Evolutionary conservation across 92 coral and sea anemone species (phyloP).

Genomic region (Diadumene lineata): DNA sequence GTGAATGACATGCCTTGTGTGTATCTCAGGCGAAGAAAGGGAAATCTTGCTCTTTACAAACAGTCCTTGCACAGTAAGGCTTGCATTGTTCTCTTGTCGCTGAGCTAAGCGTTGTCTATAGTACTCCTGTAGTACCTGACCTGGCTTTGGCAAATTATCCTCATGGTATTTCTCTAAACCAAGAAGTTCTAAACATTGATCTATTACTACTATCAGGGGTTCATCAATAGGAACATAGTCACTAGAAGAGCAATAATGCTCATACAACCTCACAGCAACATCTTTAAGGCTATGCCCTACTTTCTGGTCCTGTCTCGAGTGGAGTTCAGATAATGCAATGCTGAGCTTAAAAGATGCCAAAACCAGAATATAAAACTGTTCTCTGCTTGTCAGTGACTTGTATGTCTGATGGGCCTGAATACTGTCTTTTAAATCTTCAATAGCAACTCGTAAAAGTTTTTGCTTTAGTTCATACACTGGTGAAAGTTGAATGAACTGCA

Average conservation of each 20-base stretch:
- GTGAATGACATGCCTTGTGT: not conserved
- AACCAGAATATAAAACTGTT: constrained; percentile 77
- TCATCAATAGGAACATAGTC: constrained; percentile 52
- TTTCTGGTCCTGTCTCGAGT: constrained; percentile 18
- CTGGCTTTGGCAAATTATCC: constrained; percentile 35
- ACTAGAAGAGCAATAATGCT: constrained; percentile 78
- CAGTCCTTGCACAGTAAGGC: constrained; percentile 4
- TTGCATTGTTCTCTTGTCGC: constrained; percentile 5
- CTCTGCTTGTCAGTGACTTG: constrained; percentile 84
- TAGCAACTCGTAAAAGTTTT: constrained; percentile 47
- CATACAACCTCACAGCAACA: constrained; percentile 63
- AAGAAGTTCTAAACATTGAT: constrained; percentile 40
- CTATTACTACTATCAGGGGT: constrained; percentile 32
- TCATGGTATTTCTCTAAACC: constrained; percentile 43
- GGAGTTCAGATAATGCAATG: constrained; percentile 37
- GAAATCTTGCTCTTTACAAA: not conserved
- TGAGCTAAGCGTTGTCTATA: not conserved
- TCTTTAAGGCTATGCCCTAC: constrained; percentile 38
- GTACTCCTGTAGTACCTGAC: constrained; percentile 11
- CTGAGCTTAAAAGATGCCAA: constrained; percentile 74
- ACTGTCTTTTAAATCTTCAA: constrained; percentile 82
- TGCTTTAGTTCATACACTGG: constrained; percentile 39
- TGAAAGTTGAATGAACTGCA: constrained; percentile 64
- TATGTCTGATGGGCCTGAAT: constrained; percentile 76
- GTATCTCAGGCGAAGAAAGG: not conserved